Evolutionary conservation across 2,113 vertebrate genomes (phyloP).

Genomic region (Zapornia atra): DNA sequence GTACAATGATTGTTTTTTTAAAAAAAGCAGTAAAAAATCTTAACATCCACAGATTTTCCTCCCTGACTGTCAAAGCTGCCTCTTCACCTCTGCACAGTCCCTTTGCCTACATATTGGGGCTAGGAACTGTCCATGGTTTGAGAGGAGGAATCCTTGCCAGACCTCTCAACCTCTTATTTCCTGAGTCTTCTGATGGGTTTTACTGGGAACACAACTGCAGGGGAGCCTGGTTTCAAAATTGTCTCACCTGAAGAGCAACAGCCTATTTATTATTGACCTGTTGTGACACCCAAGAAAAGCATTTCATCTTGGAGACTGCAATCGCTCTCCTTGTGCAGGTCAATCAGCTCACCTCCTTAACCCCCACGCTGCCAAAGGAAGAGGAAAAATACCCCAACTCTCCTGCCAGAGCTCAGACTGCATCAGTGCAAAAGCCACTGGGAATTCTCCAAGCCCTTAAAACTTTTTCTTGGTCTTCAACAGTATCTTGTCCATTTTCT

Average conservation of each 20-base stretch:
- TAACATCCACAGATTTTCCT: not conserved
- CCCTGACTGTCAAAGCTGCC: not conserved
- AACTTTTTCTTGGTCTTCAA: not conserved
- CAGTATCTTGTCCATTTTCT: not conserved
- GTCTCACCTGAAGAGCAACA: not conserved
- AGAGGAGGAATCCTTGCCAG: not conserved
- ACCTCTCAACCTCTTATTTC: not conserved
- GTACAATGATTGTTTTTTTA: not conserved
- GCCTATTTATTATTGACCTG: not conserved
- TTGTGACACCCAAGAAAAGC: not conserved
- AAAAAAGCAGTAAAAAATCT: not conserved
- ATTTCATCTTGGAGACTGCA: not conserved
- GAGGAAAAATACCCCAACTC: not conserved
- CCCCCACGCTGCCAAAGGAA: not conserved
- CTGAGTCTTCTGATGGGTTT: not conserved
- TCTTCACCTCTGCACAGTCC: not conserved
- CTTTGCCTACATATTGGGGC: not conserved
- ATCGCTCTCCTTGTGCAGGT: not conserved
- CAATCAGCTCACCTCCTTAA: not conserved
- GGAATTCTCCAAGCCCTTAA: not conserved
- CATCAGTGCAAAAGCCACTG: not conserved
- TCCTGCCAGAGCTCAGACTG: not conserved
- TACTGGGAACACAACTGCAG: not conserved
- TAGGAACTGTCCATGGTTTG: accelerated
- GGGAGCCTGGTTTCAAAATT: not conserved